These are phyloP conservation scores for Pristionchus japonicus DNA, from an alignment of 2,888 invertebrate genomes.

Conservation along the genomic window DNA sequence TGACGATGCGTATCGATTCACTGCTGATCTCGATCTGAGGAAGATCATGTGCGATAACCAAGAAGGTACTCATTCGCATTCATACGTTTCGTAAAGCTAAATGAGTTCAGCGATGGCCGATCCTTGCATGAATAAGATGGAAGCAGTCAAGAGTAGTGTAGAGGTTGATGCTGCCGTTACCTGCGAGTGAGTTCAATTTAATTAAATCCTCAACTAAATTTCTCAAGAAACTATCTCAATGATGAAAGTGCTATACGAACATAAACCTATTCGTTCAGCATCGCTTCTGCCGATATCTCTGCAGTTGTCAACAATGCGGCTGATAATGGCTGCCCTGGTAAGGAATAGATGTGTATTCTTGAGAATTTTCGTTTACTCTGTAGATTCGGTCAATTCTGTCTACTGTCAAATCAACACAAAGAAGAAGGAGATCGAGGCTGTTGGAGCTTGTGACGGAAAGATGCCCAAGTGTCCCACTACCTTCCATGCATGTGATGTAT, in stretches of 20 bases:
- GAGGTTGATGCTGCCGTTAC: neutral
- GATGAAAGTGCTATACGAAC: too few relatives aligned
- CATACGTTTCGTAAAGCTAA: neutral
- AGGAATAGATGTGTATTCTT: neutral
- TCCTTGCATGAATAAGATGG: neutral
- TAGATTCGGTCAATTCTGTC: neutral
- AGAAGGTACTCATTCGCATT: neutral
- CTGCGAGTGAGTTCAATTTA: neutral
- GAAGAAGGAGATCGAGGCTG: neutral
- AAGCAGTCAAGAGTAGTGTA: neutral
- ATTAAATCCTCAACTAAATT: too few relatives aligned
- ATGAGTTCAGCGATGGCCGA: neutral
- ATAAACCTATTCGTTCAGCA: neutral
- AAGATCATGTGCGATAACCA: slow-evolving; percentile 24
- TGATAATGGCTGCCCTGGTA: neutral
- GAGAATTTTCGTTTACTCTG: neutral
- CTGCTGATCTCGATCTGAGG: slow-evolving; percentile 9
- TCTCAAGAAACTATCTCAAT: too few relatives aligned
- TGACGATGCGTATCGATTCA: slow-evolving; percentile 4
- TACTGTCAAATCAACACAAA: neutral
- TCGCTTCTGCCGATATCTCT: neutral
- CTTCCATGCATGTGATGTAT: slow-evolving; percentile 24
- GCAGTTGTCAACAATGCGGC: neutral
- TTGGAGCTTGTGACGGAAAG: slow-evolving; percentile 25
- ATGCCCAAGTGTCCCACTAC: neutral